Base-by-base conservation (phyloP, 2,797 vertebrate species). In the Phyllotis vaccarum region DNA sequence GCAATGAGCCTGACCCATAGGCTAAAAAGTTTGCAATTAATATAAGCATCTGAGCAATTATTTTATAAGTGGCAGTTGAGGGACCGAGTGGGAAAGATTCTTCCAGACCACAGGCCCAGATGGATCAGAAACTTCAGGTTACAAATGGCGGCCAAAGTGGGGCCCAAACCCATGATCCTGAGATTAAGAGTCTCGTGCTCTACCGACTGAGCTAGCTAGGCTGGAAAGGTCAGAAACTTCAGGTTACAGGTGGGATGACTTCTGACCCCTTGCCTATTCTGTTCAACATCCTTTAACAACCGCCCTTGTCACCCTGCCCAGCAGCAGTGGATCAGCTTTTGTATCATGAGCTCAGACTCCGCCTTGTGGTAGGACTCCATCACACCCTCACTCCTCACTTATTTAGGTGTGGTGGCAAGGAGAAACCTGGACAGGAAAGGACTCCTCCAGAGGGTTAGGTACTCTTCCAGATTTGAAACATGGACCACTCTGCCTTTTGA, bases 281-380 rank as follows among this genome's bases (percentile, higher is more conserved):
- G 46, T 22, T 16, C 0, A 27, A n/a, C 7, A 31, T 43, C 19
- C 79, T 90, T 62, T 64, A 46, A 4, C 37, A 40, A 43, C 31
- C 2, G 11, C 52, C 62, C 24, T 5, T 0, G 6, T 62, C 40
- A 24, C 16, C 14, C 0, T 14, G 13, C 34, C 74, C 75, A 0
- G 6, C 1, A 34, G 14, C 40, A 16, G 29, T 16, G 5, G 0
- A 3, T 6, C 11, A 29, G 52, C 22, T 5, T 9, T 40, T 46
- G 1, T 0, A 0, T 21, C 52, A 29, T 56, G 11, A 89, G 43
- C 74, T 37, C 9, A 37, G 37, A 49, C 21, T 46, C 64, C 3
- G 24, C 5, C 40, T 31, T 11, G 9, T 19, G 52, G 29, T 58
- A 58, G 80, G 16, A n/a, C 34, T 43, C 31, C 3, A 1, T 11